phyloP scores from a whole-genome alignment of 2,888 invertebrate species.

The Elmis aenea region DNA sequence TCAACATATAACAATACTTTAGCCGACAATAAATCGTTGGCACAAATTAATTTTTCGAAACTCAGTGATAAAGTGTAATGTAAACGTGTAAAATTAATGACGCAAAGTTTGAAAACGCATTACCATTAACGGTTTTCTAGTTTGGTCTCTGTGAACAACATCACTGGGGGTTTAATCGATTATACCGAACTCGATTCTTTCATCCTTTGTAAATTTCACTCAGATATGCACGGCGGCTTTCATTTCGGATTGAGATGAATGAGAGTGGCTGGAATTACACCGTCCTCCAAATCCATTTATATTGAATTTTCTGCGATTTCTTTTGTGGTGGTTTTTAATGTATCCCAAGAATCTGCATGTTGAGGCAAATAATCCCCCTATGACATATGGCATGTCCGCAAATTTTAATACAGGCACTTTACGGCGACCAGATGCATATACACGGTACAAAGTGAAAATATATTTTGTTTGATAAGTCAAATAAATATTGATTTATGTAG shows the following conservation, averaged over 20 bases:
- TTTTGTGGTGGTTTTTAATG: conserved; percentile 5
- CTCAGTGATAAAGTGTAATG: conserved; percentile 21
- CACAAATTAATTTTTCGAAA: neutral
- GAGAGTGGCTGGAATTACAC: conserved; percentile 26
- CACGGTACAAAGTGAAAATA: too few species aligned
- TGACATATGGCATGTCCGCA: too few species aligned
- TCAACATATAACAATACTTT: neutral
- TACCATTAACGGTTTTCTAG: conserved; percentile 27
- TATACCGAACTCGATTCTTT: conserved; percentile 28
- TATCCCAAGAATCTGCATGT: too few species aligned
- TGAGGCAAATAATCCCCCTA: too few species aligned
- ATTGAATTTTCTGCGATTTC: conserved; percentile 18
- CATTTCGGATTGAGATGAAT: conserved; percentile 29
- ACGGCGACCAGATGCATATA: too few species aligned
- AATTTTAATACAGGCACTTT: too few species aligned
- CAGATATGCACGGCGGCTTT: conserved; percentile 28
- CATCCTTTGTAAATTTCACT: conserved; percentile 26
- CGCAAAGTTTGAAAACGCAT: conserved; percentile 30
- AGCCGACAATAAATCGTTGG: neutral
- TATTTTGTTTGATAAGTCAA: too few species aligned
- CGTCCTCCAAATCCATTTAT: conserved; percentile 22
- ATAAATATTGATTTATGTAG: too few species aligned
- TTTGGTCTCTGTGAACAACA: conserved; percentile 27
- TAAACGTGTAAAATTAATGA: conserved; percentile 34
- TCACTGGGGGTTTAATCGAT: conserved; percentile 26